phyloP scores from a whole-genome alignment of 2,888 invertebrate species.

The Phortica magna region DNA sequence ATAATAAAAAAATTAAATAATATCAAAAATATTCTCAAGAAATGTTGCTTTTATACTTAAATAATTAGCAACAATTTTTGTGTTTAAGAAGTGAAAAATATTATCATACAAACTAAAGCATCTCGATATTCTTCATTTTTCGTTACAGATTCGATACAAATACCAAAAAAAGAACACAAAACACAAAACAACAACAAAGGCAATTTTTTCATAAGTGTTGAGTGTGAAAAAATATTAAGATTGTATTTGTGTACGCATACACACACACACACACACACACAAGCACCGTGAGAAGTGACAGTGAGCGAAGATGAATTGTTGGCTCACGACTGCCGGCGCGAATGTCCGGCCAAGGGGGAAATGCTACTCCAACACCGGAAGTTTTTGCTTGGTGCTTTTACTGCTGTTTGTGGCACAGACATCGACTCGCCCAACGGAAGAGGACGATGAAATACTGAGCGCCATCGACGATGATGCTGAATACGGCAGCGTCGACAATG shows the following conservation, averaged over 20 bases:
- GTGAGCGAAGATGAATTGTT: conserved; percentile 52
- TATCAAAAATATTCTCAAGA: conserved; percentile 50
- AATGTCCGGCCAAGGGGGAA: conserved; percentile 59
- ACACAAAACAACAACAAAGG: not conserved
- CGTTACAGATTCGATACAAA: not conserved
- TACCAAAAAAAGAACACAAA: not conserved
- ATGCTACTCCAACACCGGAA: conserved; percentile 55
- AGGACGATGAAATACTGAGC: conserved; percentile 47
- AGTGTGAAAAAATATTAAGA: not conserved
- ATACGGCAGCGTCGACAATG: conserved; percentile 65
- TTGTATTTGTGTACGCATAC: not conserved
- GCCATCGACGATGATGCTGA: conserved; percentile 49
- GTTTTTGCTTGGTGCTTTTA: conserved; percentile 52
- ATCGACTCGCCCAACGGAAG: conserved; percentile 39
- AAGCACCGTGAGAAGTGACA: not conserved
- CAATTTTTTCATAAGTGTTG: not conserved
- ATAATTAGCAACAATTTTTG: conserved; percentile 53
- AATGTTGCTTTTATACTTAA: not conserved
- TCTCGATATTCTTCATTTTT: not conserved
- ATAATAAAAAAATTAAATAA: conserved; percentile 46
- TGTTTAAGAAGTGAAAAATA: not conserved
- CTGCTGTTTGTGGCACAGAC: conserved; percentile 50
- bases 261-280: not conserved
- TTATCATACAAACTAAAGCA: not conserved
- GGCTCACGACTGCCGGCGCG: conserved; percentile 48